Evolutionary conservation across 64 coral and sea anemone species (phyloP), one percentile per base, ranked within the genome.

Genomic region (Platygyra sinensis): DNA sequence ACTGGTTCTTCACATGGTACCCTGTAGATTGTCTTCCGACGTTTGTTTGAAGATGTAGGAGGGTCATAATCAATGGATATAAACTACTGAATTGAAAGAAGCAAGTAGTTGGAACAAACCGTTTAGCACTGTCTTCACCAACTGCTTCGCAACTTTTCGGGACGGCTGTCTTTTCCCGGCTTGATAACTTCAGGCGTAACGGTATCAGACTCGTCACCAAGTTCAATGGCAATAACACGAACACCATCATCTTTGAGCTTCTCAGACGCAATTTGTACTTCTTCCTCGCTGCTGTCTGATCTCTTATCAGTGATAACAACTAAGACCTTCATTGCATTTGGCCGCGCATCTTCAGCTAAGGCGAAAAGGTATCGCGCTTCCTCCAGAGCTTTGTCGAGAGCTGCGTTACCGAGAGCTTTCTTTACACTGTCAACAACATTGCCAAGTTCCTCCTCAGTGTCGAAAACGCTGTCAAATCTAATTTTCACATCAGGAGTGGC

Each of bases 221-320:
- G 72, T 19, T 75, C 83, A n/a, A 92, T 77, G 32, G 76, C 90
- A 67, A 92, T 78, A 32, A 92, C 73, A 17, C 90, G 59, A 52
- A 87, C 86, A 11, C 82, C 72, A 60, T 92, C 76, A 83, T 80
- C n/a, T 55, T 54, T 79, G 64, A 92, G 52, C n/a, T 76, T 60
- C 15, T 60, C 67, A 33, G 83, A 83, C 18, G 82, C 84, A 20
- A 69, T 16, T 51, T 72, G 79, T 3, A 92, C 72, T 24, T 83
- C 67, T 20, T 84, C 72, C 54, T 84, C 89, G 8, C 80, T 91
- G 36, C 89, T 91, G 72, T 91, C 89, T 8, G 89, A 91, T 11
- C 52, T 91, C 25, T 85, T 91, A 72, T 85, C 89, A 12, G 81
- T 81, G 19, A 91, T 91, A 19, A 91, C 80, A 30, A 91, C 89